A percentile compares a stretch with the other conserved stretches of the same genome.
phyloP scores from a whole-genome alignment of 2,113 vertebrate genomes.

The Solea solea region DNA sequence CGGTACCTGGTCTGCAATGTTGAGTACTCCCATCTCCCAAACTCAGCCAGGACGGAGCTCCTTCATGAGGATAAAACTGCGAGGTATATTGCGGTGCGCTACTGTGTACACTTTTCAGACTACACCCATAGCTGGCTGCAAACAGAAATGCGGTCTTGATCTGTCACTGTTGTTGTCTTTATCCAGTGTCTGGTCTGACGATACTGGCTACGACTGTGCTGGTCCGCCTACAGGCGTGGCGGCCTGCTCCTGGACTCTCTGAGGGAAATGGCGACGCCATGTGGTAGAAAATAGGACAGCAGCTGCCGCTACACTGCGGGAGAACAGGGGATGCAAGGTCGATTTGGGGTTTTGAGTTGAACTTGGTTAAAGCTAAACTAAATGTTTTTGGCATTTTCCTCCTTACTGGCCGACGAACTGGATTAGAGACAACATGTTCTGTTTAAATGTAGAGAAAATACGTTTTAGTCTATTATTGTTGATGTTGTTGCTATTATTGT shows the following conservation, averaged over 20 bases:
- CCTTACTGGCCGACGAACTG: too few relatives aligned
- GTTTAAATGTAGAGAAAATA: too few relatives aligned
- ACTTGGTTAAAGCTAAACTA: too few relatives aligned
- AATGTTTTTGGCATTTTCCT: too few relatives aligned
- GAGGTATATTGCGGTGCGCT: conserved; percentile 73
- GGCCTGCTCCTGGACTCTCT: conserved; percentile 29
- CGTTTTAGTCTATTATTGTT: too few relatives aligned
- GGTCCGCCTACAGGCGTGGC: conserved; percentile 81
- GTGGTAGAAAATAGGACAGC: neutral
- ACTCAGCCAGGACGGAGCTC: conserved; percentile 91
- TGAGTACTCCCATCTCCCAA: conserved; percentile 94
- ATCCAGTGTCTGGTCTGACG: conserved; percentile 70
- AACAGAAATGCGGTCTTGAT: conserved; percentile 67
- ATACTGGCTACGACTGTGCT: conserved; percentile 56
- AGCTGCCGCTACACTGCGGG: too few relatives aligned
- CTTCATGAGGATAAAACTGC: conserved; percentile 85
- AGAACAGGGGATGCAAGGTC: too few relatives aligned
- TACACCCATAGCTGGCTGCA: conserved; percentile 69
- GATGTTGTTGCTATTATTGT: too few relatives aligned
- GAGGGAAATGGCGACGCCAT: conserved; percentile 39
- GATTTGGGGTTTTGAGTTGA: too few relatives aligned
- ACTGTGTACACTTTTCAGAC: conserved; percentile 69
- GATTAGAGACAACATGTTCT: too few relatives aligned
- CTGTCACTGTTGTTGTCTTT: conserved; percentile 80
- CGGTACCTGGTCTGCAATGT: conserved; percentile 92